Conservation (phyloP, 1,140 invertebrate species). For the Halesus radiatus region DNA sequence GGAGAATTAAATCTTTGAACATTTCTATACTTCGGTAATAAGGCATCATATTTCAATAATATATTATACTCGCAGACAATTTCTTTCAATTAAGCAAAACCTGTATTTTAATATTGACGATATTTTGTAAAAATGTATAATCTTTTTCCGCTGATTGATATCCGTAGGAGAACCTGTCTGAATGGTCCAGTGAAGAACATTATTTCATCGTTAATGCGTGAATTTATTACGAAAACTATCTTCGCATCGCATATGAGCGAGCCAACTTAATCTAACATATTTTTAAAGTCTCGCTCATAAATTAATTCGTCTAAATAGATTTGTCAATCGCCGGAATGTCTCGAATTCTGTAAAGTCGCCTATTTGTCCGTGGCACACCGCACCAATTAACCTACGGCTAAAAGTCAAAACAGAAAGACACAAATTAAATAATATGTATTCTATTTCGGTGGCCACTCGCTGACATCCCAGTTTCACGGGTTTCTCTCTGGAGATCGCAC, state of each 20-base stretch:
- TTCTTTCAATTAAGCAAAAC: too few relatives aligned
- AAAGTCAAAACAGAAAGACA: background rate
- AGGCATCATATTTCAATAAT: too few relatives aligned
- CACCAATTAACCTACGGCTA: conserved; percentile 13
- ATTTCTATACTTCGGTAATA: too few relatives aligned
- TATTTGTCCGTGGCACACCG: conserved; percentile 1
- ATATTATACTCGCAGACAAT: too few relatives aligned
- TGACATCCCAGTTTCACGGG: conserved; percentile 14
- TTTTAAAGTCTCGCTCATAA: background rate
- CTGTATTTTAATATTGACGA: too few relatives aligned
- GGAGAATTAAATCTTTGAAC: too few relatives aligned
- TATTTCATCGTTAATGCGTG: too few relatives aligned
- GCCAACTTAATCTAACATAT: background rate
- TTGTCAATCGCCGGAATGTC: background rate
- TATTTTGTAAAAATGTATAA: too few relatives aligned
- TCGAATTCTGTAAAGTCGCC: background rate
- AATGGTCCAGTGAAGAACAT: too few relatives aligned
- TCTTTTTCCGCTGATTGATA: too few relatives aligned
- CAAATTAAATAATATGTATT: conserved; percentile 1
- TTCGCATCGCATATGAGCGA: too few relatives aligned
- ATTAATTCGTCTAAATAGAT: conserved; percentile 16
- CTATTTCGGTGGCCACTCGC: background rate
- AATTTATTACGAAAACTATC: background rate
- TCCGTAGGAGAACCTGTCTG: too few relatives aligned
- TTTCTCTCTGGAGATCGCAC: background rate